These are phyloP conservation scores for Drosophila sordidapex DNA, from an alignment of 2,888 invertebrate species.

Conservation along the genomic window DNA sequence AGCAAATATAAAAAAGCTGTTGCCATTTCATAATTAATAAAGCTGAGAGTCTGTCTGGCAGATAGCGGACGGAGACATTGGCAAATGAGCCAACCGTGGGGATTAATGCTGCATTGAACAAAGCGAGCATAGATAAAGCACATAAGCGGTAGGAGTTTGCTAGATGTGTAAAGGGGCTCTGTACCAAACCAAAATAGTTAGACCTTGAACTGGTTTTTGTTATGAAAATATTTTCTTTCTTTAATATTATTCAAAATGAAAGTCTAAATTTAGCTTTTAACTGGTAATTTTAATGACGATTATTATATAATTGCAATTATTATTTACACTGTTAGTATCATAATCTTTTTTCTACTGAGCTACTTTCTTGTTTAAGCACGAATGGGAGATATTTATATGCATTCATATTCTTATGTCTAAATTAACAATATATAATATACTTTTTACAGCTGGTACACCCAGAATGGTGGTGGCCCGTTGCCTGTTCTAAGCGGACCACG, in stretches of 20 bases:
- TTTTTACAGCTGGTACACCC: constrained; percentile 88
- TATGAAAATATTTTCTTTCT: neutral
- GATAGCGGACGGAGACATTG: constrained; percentile 47
- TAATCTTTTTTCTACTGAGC: neutral
- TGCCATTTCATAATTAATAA: constrained; percentile 78
- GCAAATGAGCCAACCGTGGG: constrained; percentile 67
- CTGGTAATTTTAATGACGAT: neutral
- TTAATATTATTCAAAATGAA: neutral
- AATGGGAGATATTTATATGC: neutral
- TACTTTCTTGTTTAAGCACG: neutral
- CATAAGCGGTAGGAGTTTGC: constrained; percentile 4
- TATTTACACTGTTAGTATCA: neutral
- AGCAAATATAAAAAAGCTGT: constrained; percentile 34
- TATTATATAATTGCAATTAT: neutral
- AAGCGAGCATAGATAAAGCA: constrained; percentile 40
- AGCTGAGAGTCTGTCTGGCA: constrained; percentile 28
- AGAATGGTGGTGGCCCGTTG: constrained; percentile 88
- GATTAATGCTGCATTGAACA: constrained; percentile 76
- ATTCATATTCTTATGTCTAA: neutral
- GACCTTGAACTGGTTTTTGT: constrained; percentile 43
- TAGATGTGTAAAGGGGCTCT: neutral
- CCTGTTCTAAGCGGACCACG: constrained; percentile 88
- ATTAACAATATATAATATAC: neutral
- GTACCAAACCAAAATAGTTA: constrained; percentile 11
- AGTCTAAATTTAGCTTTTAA: neutral